Evolutionary conservation across 2,888 invertebrate species (phyloP), one percentile per base, ranked within the genome.

Genomic region (Deilephila porcellus): DNA sequence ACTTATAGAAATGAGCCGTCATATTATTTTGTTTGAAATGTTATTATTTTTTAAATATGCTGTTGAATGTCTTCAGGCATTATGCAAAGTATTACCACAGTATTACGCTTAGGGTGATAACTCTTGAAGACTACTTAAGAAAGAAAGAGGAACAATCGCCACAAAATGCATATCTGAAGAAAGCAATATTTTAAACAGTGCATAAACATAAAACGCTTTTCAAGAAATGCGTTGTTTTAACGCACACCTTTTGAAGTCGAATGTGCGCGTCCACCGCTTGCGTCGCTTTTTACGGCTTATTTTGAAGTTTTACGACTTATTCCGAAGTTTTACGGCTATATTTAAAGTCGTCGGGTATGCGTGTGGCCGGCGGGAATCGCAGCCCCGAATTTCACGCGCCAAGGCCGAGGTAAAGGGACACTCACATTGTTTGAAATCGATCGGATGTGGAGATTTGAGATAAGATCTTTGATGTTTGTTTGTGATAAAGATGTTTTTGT

Each of bases 261-360:
- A 78, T 79, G 81, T 82, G 82, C 76, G 77, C 75, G 77, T 76
- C 71, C 63, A 77, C 76, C 76, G 78, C 76, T 73, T 72, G 63
- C 29, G 74, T 76, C 71, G 64, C 72, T 19, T 78, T 85, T 89
- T 84, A 90, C 88, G 87, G 84, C 81, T 84, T 83, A 83, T 85
- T 86, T 83, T 80, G 76, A 71, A 67, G 72, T 77, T 85, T 89
- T 84, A 90, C 88, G 88, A 85, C 81, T 84, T 83, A 83, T 85
- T 86, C 83, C 80, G 80, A 81, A 14, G 76, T 85, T 88, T 87
- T 86, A 85, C 81, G 82, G 85, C 80, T 85, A 83, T 80, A 86
- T 86, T 87, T 88, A 86, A 83, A 82, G 79, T 17, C 45, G 62
- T 19, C 71, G 74, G 71, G 71, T 74, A 74, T 75, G 72, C 70